These are phyloP conservation scores for Rotaria macrura DNA, from an alignment of 2,888 invertebrate genomes.

Conservation along the genomic window DNA sequence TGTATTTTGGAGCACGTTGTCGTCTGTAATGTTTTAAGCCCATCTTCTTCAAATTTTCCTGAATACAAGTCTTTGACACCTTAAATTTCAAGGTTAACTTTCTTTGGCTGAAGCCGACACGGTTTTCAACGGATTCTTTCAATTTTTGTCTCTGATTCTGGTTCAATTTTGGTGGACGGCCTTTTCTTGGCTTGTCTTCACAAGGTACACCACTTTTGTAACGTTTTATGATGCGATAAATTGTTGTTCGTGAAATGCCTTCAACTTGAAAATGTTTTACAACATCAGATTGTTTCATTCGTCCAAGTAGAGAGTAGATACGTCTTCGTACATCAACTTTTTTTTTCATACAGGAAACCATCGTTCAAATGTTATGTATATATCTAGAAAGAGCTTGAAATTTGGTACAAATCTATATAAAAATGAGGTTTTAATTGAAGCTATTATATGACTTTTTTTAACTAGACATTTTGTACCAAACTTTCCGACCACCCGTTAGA, in stretches of 20 bases:
- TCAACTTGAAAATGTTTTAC: neutral
- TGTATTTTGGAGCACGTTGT: neutral
- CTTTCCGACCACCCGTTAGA: neutral
- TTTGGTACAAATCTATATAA: neutral
- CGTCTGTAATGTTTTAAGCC: neutral
- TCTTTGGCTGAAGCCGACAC: neutral
- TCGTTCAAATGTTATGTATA: neutral
- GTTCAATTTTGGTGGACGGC: neutral
- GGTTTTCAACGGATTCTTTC: neutral
- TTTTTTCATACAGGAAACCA: neutral
- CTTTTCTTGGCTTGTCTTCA: neutral
- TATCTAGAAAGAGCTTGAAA: neutral
- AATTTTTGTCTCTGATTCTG: neutral
- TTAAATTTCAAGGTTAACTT: neutral
- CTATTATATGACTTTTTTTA: neutral
- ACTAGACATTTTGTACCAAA: neutral
- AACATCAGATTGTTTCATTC: neutral
- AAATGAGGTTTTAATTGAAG: neutral
- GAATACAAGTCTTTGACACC: neutral
- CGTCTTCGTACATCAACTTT: neutral
- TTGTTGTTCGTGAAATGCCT: neutral
- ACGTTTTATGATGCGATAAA: neutral
- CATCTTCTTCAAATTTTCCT: neutral
- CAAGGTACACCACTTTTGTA: neutral
- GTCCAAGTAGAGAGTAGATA: neutral